phyloP scores from a whole-genome alignment of 2,797 vertebrate species.

The Melanotaenia trifasciata region DNA sequence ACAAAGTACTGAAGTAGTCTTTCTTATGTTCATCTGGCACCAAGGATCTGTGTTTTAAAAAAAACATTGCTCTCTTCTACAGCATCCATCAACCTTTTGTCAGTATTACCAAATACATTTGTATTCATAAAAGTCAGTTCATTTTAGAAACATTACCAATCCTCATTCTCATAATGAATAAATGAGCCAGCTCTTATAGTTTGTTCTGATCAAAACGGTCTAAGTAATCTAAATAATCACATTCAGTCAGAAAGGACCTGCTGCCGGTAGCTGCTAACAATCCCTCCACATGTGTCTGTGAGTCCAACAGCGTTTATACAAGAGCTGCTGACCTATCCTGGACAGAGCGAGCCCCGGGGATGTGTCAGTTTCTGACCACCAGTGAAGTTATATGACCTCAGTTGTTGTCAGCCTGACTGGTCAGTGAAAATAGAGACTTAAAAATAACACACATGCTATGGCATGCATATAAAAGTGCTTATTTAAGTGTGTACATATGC shows the following conservation, averaged over 20 bases:
- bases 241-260: conserved; percentile 25
- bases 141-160: background rate
- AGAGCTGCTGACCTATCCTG: conserved; percentile 51
- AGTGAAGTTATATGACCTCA: conserved; percentile 66
- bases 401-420: conserved; percentile 62
- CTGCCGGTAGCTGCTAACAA: conserved; percentile 26
- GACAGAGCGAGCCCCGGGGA: conserved; percentile 49
- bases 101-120: conserved; percentile 40
- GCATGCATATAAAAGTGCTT: background rate
- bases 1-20: background rate
- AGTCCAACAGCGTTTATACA: conserved; percentile 43
- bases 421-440: conserved; percentile 69
- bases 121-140: conserved; percentile 7
- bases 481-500: background rate
- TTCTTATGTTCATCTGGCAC: background rate
- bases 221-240: background rate
- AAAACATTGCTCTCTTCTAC: too few species aligned
- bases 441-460: conserved; percentile 58
- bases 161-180: background rate
- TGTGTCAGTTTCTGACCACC: conserved; percentile 61
- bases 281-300: conserved; percentile 19
- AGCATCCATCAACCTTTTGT: conserved; percentile 22
- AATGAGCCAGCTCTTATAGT: conserved; percentile 11
- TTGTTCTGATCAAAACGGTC: conserved; percentile 4
- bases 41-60: background rate